phyloP scores from a whole-genome alignment of 2,797 vertebrate species.

The Perdix hodgsoniae region DNA sequence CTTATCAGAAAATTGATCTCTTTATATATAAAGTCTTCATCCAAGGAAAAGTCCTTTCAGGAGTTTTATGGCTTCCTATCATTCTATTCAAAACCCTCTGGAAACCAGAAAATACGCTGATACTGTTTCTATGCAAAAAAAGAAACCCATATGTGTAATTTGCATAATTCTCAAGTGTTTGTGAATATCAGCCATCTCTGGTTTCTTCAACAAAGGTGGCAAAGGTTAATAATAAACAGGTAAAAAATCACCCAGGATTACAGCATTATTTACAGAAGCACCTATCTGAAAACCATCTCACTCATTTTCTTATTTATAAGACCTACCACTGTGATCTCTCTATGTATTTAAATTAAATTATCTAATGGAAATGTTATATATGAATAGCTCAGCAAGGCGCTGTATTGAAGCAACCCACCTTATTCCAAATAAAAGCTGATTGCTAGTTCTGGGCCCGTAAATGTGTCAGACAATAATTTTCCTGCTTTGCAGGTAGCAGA shows the following conservation, averaged over 20 bases:
- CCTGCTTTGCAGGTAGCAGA: conserved; percentile 76
- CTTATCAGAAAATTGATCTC: conserved; percentile 85
- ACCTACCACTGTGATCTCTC: conserved; percentile 8
- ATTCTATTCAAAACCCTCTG: conserved; percentile 67
- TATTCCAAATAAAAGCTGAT: conserved; percentile 65
- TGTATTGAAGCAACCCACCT: conserved; percentile 50
- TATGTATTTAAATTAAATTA: conserved; percentile 80
- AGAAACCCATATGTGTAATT: conserved; percentile 30
- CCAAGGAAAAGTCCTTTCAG: conserved; percentile 67
- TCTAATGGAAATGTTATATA: conserved; percentile 74
- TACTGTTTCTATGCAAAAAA: conserved; percentile 49
- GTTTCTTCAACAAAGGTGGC: conserved; percentile 37
- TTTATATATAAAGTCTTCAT: conserved; percentile 72
- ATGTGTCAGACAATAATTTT: conserved; percentile 76
- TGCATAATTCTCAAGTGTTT: conserved; percentile 14
- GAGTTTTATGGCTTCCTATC: conserved; percentile 63
- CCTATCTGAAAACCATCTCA: conserved; percentile 8
- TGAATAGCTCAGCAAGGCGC: conserved; percentile 69
- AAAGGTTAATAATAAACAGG: conserved; percentile 65
- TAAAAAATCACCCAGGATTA: conserved; percentile 38
- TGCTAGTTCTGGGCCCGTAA: conserved; percentile 68
- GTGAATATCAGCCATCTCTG: conserved; percentile 6
- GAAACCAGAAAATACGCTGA: conserved; percentile 76
- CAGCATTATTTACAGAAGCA: conserved; percentile 63
- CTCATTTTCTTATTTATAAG: conserved; percentile 28